Conservation (phyloP, 1,140 invertebrate genomes). For the Oryctes rhinoceros region DNA sequence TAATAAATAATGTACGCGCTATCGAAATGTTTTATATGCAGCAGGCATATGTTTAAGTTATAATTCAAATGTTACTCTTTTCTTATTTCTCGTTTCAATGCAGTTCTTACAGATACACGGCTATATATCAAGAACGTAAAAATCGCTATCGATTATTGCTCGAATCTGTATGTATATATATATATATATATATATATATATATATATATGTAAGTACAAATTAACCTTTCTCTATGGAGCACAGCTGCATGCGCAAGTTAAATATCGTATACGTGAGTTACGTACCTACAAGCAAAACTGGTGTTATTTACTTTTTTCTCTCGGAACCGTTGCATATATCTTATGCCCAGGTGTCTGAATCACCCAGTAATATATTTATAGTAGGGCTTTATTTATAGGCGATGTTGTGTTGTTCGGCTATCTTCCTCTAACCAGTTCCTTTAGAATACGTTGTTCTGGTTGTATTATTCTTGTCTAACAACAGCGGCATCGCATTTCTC, state of each 20-base stretch:
- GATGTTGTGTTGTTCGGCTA: conserved; percentile 21
- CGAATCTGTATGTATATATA: too few relatives aligned
- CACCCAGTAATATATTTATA: conserved; percentile 27
- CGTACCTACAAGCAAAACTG: neutral
- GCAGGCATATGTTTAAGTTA: too few relatives aligned
- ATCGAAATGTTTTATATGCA: too few relatives aligned
- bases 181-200: too few relatives aligned
- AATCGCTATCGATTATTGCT: too few relatives aligned
- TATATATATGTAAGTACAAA: too few relatives aligned
- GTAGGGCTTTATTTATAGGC: conserved; percentile 31
- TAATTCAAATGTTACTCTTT: too few relatives aligned
- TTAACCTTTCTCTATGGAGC: neutral
- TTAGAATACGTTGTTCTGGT: neutral
- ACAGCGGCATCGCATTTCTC: neutral
- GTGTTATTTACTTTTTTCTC: conserved; percentile 3
- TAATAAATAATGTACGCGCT: too few relatives aligned
- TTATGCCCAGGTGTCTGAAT: conserved; percentile 32
- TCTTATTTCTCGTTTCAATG: too few relatives aligned
- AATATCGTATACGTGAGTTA: neutral
- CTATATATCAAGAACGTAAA: too few relatives aligned
- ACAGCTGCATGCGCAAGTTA: neutral
- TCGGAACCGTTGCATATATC: neutral
- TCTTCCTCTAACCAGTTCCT: neutral
- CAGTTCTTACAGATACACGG: too few relatives aligned
- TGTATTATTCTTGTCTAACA: neutral